phyloP scores from a whole-genome alignment of 1,140 invertebrate genomes.

The Mycetomoellerius zeteki region DNA sequence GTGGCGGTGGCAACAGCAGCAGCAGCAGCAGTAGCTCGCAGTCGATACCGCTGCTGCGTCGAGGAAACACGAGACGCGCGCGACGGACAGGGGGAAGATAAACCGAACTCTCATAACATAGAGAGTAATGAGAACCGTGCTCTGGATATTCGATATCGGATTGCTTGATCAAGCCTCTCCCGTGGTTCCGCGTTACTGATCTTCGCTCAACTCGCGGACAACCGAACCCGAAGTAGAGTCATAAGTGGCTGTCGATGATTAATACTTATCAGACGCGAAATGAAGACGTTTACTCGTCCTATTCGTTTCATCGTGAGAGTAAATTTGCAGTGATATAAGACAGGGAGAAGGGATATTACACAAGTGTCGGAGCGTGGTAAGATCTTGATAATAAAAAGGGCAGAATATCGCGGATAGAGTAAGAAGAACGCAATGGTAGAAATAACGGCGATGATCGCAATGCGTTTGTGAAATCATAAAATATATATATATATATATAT shows the following conservation, averaged over 20 bases:
- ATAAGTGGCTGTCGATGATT: conserved; percentile 1
- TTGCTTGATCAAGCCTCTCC: conserved; percentile 57
- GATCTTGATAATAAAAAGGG: too few relatives aligned
- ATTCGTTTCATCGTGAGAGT: not conserved
- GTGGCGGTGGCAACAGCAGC: not conserved
- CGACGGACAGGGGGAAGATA: conserved; percentile 7
- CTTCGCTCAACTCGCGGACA: not conserved
- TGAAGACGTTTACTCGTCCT: conserved; percentile 6
- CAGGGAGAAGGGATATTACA: not conserved
- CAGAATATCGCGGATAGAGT: too few relatives aligned
- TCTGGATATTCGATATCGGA: conserved; percentile 68
- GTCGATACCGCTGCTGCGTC: conserved; percentile 42
- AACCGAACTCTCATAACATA: conserved; percentile 1
- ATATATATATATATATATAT: too few relatives aligned
- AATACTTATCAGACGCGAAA: not conserved
- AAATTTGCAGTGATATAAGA: not conserved
- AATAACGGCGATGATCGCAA: too few relatives aligned
- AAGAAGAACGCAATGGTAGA: too few relatives aligned
- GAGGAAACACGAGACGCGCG: conserved; percentile 12
- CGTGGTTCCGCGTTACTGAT: conserved; percentile 26
- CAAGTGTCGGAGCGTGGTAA: conserved; percentile 11
- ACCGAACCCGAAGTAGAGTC: not conserved
- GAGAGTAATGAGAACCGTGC: conserved; percentile 61
- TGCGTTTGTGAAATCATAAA: too few relatives aligned
- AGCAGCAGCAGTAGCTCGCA: conserved; percentile 4